Percentiles rank a stretch among this genome's conserved stretches.
These are phyloP conservation scores for Climacteris rufus DNA, from an alignment of 2,113 vertebrate genomes.

Conservation along the genomic window DNA sequence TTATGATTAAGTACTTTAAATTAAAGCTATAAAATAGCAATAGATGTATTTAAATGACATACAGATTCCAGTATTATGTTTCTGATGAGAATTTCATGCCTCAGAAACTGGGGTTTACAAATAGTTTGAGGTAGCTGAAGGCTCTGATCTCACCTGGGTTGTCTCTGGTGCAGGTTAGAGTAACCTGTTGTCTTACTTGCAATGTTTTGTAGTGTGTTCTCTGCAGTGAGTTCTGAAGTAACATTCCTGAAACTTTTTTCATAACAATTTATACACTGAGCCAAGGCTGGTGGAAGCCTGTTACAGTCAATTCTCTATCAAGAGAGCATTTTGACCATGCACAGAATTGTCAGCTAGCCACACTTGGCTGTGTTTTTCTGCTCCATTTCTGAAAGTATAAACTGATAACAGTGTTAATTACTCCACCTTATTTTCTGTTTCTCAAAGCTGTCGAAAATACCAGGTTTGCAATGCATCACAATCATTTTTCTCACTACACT, in stretches of 20 bases:
- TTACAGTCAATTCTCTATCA: not conserved
- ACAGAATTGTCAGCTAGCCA: not conserved
- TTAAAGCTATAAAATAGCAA: not conserved
- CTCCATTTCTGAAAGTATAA: not conserved
- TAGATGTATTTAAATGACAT: not conserved
- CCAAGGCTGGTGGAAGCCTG: not conserved
- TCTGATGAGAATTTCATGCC: not conserved
- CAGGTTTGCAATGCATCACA: not conserved
- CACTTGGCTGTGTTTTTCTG: not conserved
- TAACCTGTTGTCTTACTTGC: not conserved
- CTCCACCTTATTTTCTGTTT: not conserved
- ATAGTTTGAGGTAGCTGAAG: not conserved
- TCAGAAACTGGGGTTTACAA: not conserved
- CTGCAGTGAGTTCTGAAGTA: not conserved
- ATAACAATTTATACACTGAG: not conserved
- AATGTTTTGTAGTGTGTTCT: not conserved
- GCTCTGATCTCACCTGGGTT: not conserved
- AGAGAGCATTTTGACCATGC: not conserved
- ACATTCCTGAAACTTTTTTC: not conserved
- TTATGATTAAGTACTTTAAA: not conserved
- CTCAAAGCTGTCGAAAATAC: not conserved
- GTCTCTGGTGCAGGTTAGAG: not conserved
- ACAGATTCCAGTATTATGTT: not conserved
- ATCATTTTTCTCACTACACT: not conserved
- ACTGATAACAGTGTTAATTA: not conserved